Base-by-base conservation (phyloP, 2,888 invertebrate species). In the Spilarctia lutea region DNA sequence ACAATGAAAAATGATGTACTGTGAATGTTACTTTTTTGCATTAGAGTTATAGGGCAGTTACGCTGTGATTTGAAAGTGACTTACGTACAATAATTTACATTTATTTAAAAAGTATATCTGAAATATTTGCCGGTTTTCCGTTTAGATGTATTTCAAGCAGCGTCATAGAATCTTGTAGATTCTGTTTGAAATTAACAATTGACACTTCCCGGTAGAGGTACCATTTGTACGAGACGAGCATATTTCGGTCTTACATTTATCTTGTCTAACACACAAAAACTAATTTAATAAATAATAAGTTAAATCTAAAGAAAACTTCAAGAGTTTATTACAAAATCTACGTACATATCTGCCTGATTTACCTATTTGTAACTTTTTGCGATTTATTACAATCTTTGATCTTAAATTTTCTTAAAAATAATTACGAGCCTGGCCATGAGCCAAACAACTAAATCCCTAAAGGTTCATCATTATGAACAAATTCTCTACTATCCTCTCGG, bases 1-100 rank as follows among this genome's bases (percentile, higher is more conserved):
- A 81, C 83, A 80, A 79, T 77, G 78, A 85, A 84, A 83, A 83
- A 86, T 79, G 79, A 72, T 81, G 75, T 75, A 71, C 66, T 68
- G 68, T 20, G 72, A 78, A 80, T 81, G 74, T 71, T 74, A 80
- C 75, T 75, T 72, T 39, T 60, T 73, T 24, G 18, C 71, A 30
- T 71, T 18, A 24, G 39, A 8, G 27, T 52, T 65, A 10, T 20
- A 13, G 39, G 30, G 16, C n/a, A 30, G 70, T 42, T 39, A 45
- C 27, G 6, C 24, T 35, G 18, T 20, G 6, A 20, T 0, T 52
- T 39, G 68, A 27, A 10, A 35, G 27, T 42, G n/a, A 27, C 42
- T 42, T 27, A 10, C 13, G 27, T 67, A 42, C 3, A 2, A 18
- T 42, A 67, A 67, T 13, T 39, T 66, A 35, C 20, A 56, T 39